phyloP scores from a whole-genome alignment of 2,797 vertebrate species.

The Nyctibius grandis region DNA sequence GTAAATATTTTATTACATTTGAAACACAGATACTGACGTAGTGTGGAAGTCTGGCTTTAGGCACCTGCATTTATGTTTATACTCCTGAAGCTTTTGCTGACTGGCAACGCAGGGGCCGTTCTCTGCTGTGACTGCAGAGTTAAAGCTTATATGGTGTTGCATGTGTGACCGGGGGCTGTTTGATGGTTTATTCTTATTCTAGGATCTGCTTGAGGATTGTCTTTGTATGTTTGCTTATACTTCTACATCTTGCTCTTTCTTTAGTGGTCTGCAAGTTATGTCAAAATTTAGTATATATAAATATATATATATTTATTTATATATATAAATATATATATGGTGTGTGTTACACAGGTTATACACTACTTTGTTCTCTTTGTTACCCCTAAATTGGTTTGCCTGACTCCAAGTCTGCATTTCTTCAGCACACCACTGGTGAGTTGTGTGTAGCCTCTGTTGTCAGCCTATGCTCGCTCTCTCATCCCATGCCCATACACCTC shows the following conservation, averaged over 20 bases:
- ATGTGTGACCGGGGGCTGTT: rapidly evolving
- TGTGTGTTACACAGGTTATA: neutral
- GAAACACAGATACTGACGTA: neutral
- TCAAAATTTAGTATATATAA: neutral
- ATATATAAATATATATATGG: too few relatives aligned
- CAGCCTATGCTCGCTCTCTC: neutral
- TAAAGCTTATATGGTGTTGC: neutral
- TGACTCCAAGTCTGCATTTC: neutral
- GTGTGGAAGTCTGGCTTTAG: neutral
- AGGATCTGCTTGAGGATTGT: neutral
- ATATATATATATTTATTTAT: too few relatives aligned
- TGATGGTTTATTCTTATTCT: neutral
- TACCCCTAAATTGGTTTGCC: neutral
- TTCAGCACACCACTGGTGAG: neutral
- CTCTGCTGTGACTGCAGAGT: neutral
- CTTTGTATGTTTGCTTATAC: neutral
- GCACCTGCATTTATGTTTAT: neutral
- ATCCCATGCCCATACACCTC: neutral
- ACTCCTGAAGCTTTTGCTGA: neutral
- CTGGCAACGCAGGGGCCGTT: neutral
- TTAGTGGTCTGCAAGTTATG: neutral
- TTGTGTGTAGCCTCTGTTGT: neutral
- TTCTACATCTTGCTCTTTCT: neutral
- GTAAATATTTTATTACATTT: neutral
- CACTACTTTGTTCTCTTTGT: neutral